Conservation (phyloP, 2,888 invertebrate genomes). For the Pyralis farinalis region DNA sequence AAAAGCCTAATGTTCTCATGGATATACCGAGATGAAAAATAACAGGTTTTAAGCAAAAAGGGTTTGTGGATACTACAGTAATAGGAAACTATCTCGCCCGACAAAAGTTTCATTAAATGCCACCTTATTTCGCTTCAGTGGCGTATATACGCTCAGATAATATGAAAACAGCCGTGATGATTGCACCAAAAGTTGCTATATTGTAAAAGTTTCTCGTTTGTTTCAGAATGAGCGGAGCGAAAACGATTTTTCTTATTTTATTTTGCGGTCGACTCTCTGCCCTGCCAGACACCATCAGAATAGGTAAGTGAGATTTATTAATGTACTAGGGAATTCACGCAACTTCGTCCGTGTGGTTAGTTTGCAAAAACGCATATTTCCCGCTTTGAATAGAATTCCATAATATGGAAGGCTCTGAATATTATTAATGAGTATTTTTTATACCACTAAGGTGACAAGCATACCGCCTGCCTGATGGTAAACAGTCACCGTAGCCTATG, state of each 20-base stretch:
- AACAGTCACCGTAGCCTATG: too few relatives aligned
- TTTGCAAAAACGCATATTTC: too few relatives aligned
- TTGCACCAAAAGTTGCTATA: constrained; percentile 21
- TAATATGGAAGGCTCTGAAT: too few relatives aligned
- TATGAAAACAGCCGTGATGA: constrained; percentile 16
- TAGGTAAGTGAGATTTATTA: constrained; percentile 53
- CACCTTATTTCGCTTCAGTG: constrained; percentile 10
- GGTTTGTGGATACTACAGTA: not conserved
- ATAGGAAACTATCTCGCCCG: constrained; percentile 1
- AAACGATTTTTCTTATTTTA: constrained; percentile 64
- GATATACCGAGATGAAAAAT: too few relatives aligned
- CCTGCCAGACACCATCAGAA: constrained; percentile 78
- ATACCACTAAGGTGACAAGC: too few relatives aligned
- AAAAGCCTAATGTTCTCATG: too few relatives aligned
- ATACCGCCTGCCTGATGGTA: too few relatives aligned
- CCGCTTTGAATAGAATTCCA: too few relatives aligned
- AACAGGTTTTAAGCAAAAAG: too few relatives aligned
- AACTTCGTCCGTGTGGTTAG: too few relatives aligned
- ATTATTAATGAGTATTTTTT: too few relatives aligned
- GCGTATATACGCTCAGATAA: constrained; percentile 5
- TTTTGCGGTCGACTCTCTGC: constrained; percentile 73
- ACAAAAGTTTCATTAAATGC: constrained; percentile 3
- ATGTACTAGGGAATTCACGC: too few relatives aligned
- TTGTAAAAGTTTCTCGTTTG: constrained; percentile 35
- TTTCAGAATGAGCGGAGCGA: constrained; percentile 69